phyloP scores from a whole-genome alignment of 2,888 invertebrate species.

The Sminthurides aquaticus region DNA sequence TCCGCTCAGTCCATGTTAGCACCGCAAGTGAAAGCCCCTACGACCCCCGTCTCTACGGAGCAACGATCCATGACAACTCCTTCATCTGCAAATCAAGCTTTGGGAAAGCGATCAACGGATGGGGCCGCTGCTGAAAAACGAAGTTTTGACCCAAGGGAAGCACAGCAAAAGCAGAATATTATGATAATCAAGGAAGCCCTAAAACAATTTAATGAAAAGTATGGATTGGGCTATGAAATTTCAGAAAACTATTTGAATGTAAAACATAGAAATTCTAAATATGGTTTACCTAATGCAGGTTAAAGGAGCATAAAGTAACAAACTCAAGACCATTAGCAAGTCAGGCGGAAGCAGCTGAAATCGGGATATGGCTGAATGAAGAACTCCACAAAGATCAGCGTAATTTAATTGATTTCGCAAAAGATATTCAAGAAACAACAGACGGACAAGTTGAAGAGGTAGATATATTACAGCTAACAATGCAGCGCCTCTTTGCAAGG shows the following conservation, averaged over 20 bases:
- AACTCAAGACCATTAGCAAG: neutral
- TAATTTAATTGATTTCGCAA: constrained; percentile 15
- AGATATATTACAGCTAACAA: constrained; percentile 3
- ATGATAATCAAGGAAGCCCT: neutral
- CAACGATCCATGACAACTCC: too few species aligned
- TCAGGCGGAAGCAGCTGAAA: neutral
- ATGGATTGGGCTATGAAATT: neutral
- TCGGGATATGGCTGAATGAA: neutral
- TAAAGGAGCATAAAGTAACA: neutral
- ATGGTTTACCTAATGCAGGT: neutral
- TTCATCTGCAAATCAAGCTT: too few species aligned
- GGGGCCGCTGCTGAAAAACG: too few species aligned
- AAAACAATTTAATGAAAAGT: neutral
- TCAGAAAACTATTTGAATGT: neutral
- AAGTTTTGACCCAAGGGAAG: too few species aligned
- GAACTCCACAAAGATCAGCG: constrained; percentile 8
- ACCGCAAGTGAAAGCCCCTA: too few species aligned
- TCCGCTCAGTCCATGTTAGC: too few species aligned
- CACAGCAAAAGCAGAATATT: neutral
- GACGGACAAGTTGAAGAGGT: constrained; percentile 20
- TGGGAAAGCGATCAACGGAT: too few species aligned
- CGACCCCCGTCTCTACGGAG: too few species aligned
- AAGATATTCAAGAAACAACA: constrained; percentile 19
- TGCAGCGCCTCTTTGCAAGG: constrained; percentile 17
- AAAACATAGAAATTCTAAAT: neutral